Evolutionary conservation across 2,113 vertebrate genomes (phyloP).

Genomic region (Narcine bancroftii): DNA sequence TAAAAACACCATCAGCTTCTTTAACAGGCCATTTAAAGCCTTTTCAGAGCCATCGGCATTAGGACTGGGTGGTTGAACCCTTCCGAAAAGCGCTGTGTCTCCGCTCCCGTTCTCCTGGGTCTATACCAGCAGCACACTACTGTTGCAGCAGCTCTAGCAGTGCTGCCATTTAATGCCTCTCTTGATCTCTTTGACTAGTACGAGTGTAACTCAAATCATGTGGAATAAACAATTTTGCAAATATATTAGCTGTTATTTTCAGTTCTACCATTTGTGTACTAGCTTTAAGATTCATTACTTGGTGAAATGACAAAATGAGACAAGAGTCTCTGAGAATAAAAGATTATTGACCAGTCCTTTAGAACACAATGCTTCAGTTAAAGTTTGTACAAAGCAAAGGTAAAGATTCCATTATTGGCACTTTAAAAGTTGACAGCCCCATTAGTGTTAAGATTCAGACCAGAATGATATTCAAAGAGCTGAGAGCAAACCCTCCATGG

Average conservation of each 20-base stretch:
- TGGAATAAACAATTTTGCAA: not conserved
- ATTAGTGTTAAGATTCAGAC: not conserved
- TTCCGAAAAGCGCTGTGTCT: too few species aligned
- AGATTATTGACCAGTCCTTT: not conserved
- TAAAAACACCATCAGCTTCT: too few species aligned
- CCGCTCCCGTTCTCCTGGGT: too few species aligned
- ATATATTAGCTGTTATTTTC: not conserved
- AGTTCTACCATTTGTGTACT: not conserved
- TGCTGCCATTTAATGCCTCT: not conserved
- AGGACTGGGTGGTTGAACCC: too few species aligned
- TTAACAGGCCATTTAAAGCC: too few species aligned
- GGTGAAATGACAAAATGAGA: not conserved
- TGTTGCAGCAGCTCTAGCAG: too few species aligned
- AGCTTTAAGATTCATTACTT: not conserved
- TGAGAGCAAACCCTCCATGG: not conserved
- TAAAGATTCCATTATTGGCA: too few species aligned
- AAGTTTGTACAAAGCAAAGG: not conserved
- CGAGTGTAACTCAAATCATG: not conserved
- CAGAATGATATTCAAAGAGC: not conserved
- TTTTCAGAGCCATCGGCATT: too few species aligned
- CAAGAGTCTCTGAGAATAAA: not conserved
- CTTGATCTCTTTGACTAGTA: not conserved
- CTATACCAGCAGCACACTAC: too few species aligned
- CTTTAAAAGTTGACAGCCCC: too few species aligned
- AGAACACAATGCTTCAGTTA: not conserved